Evolutionary conservation across 2,888 invertebrate genomes (phyloP).

Genomic region (Julus scanicus): DNA sequence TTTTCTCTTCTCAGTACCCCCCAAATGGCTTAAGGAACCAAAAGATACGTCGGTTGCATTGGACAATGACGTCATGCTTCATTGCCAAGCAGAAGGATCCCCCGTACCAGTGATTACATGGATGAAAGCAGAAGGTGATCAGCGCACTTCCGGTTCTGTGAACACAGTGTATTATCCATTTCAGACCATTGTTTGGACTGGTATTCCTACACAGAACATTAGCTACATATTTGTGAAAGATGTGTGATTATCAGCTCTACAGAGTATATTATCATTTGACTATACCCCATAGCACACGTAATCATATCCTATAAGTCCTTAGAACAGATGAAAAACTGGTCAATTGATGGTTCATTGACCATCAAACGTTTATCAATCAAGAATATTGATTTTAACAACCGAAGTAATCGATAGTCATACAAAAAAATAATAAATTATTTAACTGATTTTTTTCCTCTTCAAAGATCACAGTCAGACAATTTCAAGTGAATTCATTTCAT

Average conservation of each 20-base stretch:
- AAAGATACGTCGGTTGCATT: conserved; percentile 56
- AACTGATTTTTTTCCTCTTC: neutral
- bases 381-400: conserved; percentile 12
- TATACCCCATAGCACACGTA: too few relatives aligned
- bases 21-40: conserved; percentile 55
- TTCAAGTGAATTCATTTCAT: neutral
- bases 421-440: conserved; percentile 14
- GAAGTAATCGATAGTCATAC: neutral
- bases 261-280: neutral
- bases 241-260: neutral
- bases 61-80: conserved; percentile 53
- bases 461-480: neutral
- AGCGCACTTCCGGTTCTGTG: conserved; percentile 22
- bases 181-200: neutral
- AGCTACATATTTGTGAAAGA: conserved; percentile 12
- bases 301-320: neutral
- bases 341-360: neutral
- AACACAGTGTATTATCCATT: conserved; percentile 17
- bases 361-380: neutral
- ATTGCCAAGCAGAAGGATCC: conserved; percentile 56
- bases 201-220: neutral
- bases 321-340: neutral
- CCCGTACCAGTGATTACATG: conserved; percentile 55
- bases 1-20: conserved; percentile 54
- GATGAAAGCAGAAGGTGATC: conserved; percentile 59